A percentile compares a stretch with the other conserved stretches of the same genome.
Conservation (phyloP, 2,888 invertebrate species). For the Noctua janthina region DNA sequence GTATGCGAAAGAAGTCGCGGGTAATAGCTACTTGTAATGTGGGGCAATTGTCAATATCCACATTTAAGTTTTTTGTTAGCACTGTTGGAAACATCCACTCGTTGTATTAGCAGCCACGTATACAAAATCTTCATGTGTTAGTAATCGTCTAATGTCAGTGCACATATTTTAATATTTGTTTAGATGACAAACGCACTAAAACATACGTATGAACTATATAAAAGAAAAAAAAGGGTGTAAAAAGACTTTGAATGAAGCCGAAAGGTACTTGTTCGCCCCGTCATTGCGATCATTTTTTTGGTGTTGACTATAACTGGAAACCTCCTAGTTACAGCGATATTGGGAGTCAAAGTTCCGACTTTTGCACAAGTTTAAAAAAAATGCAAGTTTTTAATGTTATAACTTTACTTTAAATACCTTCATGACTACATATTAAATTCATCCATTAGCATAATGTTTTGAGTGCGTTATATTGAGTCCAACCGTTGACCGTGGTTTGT, state of each 20-base stretch:
- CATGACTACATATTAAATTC: no score
- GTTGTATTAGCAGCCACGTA: neutral
- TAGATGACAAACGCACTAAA: neutral
- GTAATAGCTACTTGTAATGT: neutral
- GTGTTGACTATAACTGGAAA: neutral
- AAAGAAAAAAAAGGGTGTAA: no score
- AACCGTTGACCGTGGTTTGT: neutral
- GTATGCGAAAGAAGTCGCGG: neutral
- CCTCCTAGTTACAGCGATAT: neutral
- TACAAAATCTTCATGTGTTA: neutral
- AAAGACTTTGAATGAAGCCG: neutral
- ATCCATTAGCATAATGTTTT: neutral
- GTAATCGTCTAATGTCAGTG: neutral
- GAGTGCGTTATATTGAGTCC: neutral
- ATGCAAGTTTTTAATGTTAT: neutral
- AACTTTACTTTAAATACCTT: neutral
- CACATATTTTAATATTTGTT: neutral
- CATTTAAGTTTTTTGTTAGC: neutral
- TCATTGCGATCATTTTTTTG: no score
- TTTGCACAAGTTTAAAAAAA: neutral
- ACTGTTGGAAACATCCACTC: neutral
- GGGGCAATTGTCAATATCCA: neutral
- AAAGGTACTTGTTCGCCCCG: neutral
- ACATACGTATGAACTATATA: no score
- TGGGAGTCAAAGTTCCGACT: neutral